Conservation (phyloP, 2,113 vertebrate species). For the Corythornis cristatus region DNA sequence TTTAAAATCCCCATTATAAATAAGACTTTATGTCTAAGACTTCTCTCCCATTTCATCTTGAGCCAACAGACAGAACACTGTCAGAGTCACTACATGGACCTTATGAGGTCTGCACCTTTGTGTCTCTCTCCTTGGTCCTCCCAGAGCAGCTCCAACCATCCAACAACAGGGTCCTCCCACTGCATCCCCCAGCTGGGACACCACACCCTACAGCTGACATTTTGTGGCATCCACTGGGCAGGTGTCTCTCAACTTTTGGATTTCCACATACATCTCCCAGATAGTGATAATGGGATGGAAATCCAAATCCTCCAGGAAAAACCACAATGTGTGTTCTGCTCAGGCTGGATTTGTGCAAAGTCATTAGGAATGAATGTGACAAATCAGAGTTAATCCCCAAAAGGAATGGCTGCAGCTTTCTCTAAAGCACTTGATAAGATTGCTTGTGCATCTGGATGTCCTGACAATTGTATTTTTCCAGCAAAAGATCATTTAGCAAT, state of each 20-base stretch:
- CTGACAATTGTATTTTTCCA: background rate
- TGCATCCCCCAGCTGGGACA: background rate
- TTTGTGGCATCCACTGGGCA: background rate
- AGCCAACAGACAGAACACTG: background rate
- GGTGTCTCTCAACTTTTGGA: background rate
- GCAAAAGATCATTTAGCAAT: background rate
- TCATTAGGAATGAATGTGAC: background rate
- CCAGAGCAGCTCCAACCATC: background rate
- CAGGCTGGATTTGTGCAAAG: background rate
- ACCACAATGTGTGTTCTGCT: background rate
- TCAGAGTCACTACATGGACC: background rate
- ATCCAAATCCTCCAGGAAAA: background rate
- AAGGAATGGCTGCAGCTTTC: background rate
- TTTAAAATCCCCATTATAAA: background rate
- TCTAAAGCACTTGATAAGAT: background rate
- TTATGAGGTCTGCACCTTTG: background rate
- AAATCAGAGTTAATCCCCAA: background rate
- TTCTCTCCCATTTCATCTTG: background rate
- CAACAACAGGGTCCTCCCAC: rapidly evolving
- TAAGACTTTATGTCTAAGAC: background rate
- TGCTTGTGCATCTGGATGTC: background rate
- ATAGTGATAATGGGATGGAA: background rate
- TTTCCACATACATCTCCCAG: background rate
- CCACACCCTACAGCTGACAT: background rate
- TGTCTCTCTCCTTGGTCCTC: rapidly evolving